Evolutionary conservation across 2,113 vertebrate species (phyloP).

Genomic region (Catagonus wagneri): DNA sequence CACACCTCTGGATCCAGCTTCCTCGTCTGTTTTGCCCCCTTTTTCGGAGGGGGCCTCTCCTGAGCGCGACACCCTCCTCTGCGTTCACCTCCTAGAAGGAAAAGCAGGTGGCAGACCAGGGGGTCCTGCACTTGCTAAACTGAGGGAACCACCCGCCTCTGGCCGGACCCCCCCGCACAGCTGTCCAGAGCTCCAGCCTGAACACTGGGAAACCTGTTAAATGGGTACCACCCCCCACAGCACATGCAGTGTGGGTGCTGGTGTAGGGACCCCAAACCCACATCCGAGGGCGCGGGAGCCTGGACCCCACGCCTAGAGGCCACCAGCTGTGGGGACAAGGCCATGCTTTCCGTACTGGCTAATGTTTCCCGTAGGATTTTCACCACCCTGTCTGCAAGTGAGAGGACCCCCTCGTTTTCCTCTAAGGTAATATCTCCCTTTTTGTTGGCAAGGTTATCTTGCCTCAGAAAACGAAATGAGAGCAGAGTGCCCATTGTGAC

Average conservation of each 20-base stretch:
- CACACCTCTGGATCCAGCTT: neutral
- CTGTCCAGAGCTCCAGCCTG: neutral
- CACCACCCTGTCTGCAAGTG: fast-evolving
- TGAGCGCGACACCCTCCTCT: fast-evolving
- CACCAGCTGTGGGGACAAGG: fast-evolving
- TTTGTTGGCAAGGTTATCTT: neutral
- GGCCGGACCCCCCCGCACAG: neutral
- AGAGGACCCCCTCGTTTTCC: neutral
- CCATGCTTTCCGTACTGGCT: fast-evolving
- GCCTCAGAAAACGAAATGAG: neutral
- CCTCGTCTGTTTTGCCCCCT: fast-evolving
- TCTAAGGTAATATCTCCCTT: fast-evolving
- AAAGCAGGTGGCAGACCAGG: too few relatives aligned
- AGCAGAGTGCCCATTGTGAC: neutral
- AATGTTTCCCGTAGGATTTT: neutral
- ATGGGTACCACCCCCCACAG: fast-evolving
- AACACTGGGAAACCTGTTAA: fast-evolving
- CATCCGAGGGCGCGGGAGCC: neutral
- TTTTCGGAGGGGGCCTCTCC: neutral
- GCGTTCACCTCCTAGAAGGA: too few relatives aligned
- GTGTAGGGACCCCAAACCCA: fast-evolving
- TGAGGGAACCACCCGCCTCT: neutral
- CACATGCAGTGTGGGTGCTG: fast-evolving
- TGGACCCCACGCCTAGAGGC: neutral
- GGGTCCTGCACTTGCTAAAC: neutral